A percentile compares a stretch with the other conserved stretches of the same genome.
These are phyloP conservation scores for Melierax canorus DNA, from an alignment of 2,113 vertebrate species.

Conservation along the genomic window DNA sequence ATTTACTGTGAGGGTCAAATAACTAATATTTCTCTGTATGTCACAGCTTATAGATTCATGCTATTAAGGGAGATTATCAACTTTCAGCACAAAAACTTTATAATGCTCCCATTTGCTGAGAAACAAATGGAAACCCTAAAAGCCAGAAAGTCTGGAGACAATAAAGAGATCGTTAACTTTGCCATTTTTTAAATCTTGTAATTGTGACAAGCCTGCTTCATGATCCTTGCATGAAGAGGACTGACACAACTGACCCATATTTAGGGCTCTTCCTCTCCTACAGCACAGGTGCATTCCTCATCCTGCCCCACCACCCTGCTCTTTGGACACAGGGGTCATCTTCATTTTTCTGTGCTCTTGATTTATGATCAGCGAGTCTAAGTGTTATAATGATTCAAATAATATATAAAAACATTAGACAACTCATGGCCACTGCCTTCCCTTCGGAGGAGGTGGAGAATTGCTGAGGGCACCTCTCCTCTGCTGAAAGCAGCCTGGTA, in stretches of 20 bases:
- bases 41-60: neutral
- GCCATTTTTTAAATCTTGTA: neutral
- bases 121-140: slow-evolving; percentile 7
- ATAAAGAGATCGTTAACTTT: neutral
- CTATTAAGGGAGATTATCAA: slow-evolving; percentile 17
- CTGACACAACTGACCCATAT: neutral
- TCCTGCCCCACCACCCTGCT: neutral
- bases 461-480: neutral
- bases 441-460: neutral
- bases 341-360: slow-evolving; percentile 26
- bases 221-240: neutral
- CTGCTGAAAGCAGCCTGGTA: neutral
- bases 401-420: neutral
- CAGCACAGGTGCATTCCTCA: slow-evolving; percentile 42
- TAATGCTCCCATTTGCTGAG: neutral
- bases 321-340: slow-evolving; percentile 34
- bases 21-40: slow-evolving; percentile 45
- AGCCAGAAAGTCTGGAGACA: slow-evolving; percentile 4
- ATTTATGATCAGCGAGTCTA: slow-evolving; percentile 18
- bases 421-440: neutral
- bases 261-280: neutral
- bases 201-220: neutral
- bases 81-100: slow-evolving; percentile 14
- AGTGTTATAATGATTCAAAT: slow-evolving; percentile 37
- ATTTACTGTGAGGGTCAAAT: slow-evolving; percentile 54